Evolutionary conservation across 2,888 invertebrate species (phyloP), one percentile per base, ranked within the genome.

Genomic region (Pachliopta kotzebuea): DNA sequence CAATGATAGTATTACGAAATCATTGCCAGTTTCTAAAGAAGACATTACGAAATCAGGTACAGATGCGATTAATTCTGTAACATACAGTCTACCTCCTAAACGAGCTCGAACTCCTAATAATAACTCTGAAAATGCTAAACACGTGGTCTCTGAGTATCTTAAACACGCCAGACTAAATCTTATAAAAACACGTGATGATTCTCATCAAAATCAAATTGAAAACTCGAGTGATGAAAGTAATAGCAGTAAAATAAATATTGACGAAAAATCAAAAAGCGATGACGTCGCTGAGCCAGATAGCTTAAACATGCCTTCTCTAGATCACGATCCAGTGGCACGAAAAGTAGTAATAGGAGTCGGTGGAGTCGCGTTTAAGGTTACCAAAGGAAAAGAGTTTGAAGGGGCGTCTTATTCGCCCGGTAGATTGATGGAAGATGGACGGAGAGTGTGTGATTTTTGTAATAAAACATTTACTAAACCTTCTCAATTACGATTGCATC

Each of bases 381-480:
- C 91, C 3, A 93, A 93, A 71, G 82, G 93, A 74, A 88, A 93
- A 77, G 88, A 93, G 70, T 90, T 88, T 78, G 79, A 91, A 74
- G 82, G 81, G 57, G 74, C 84, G 45, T 83, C 92, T 4, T 92
- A 92, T 73, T 85, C 93, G 54, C 90, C 92, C 8, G 89, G 93
- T 7, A 83, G 92, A 69, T 92, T 95, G 17, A 93, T 94, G 79
- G 95, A 95, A 76, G 96, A 96, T 76, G 96, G 95, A 0, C 93
- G 95, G 63, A 94, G 96, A 72, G 94, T 95, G 42, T 98, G 97
- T 78, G 94, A 94, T 63, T 95, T 98, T 77, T 99, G 99, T 88
- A 95, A 96, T 72, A 98, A 98, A 86, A 95, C 96, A 62, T 99
- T 99, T 88, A 96, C 95, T 68, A 97, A 98, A 84, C 96, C 97